phyloP scores from a whole-genome alignment of 2,888 invertebrate species.

The Euplagia quadripunctaria region DNA sequence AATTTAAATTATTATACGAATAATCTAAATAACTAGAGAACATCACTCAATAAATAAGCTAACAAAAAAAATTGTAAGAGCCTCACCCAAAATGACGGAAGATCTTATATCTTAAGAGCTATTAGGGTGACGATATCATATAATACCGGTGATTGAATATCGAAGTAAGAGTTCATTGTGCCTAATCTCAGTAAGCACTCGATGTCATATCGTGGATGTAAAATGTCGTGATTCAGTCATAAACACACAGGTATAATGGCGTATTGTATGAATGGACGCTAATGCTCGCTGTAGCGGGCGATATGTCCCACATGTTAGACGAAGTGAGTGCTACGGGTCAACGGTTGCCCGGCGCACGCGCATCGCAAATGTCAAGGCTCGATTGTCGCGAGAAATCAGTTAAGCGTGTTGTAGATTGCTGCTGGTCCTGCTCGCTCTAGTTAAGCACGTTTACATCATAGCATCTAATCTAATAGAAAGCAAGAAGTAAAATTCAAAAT shows the following conservation, averaged over 20 bases:
- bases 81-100: not conserved
- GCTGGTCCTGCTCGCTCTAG: slow-evolving; percentile 3
- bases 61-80: no score
- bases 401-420: slow-evolving; percentile 44
- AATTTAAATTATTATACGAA: no score
- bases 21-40: no score
- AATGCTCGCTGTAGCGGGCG: slow-evolving; percentile 63
- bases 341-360: slow-evolving; percentile 70
- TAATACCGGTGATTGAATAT: slow-evolving; percentile 57
- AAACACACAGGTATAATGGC: slow-evolving; percentile 72
- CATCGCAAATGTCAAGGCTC: slow-evolving; percentile 78
- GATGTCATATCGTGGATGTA: slow-evolving; percentile 74
- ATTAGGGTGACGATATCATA: slow-evolving; percentile 26
- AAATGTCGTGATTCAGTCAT: slow-evolving; percentile 77
- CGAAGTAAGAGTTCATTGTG: slow-evolving; percentile 67
- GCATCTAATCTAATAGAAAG: not conserved
- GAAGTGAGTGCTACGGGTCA: slow-evolving; percentile 72
- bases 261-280: slow-evolving; percentile 78
- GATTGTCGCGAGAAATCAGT: slow-evolving; percentile 58
- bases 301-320: slow-evolving; percentile 69
- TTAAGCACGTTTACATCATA: not conserved
- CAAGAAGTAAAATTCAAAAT: not conserved
- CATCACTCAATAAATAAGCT: not conserved
- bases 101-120: slow-evolving; percentile 26
- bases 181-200: slow-evolving; percentile 69